A percentile compares a stretch with the other conserved stretches of the same genome.
phyloP scores from a whole-genome alignment of 1,140 invertebrate species.

The Vanessa atalanta region DNA sequence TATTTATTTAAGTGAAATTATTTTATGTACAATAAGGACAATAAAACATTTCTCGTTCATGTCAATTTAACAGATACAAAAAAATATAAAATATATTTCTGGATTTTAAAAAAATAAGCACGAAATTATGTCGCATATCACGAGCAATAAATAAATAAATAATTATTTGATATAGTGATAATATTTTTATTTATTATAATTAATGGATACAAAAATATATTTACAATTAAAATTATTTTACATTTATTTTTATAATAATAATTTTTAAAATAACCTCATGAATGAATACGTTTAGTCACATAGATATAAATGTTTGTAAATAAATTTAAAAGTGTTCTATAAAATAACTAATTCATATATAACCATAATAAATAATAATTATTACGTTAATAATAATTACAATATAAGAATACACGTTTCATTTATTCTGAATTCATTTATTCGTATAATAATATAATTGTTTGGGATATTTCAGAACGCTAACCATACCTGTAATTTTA shows the following conservation, averaged over 20 bases:
- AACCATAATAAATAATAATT: background rate
- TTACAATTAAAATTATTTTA: slow-evolving; percentile 26
- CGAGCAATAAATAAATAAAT: slow-evolving; percentile 44
- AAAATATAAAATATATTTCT: slow-evolving; percentile 34
- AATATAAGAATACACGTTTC: background rate
- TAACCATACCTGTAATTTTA: background rate
- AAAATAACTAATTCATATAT: slow-evolving; percentile 6
- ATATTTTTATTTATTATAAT: slow-evolving; percentile 40
- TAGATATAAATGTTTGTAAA: slow-evolving; percentile 3
- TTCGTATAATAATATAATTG: background rate
- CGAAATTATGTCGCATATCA: slow-evolving; percentile 50
- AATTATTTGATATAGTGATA: slow-evolving; percentile 20
- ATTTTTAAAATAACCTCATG: slow-evolving; percentile 9
- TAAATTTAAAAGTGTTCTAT: slow-evolving; percentile 6
- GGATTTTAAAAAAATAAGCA: slow-evolving; percentile 22
- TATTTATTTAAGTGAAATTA: slow-evolving; percentile 23
- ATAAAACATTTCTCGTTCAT: slow-evolving; percentile 41
- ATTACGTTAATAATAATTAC: background rate
- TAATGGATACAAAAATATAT: slow-evolving; percentile 31
- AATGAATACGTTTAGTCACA: background rate
- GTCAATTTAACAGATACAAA: slow-evolving; percentile 48
- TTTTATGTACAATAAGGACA: slow-evolving; percentile 43
- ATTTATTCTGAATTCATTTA: background rate
- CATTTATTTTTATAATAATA: slow-evolving; percentile 23
- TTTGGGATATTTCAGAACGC: background rate